These are phyloP conservation scores for Drosophila orena DNA, from an alignment of 1,140 invertebrate genomes.

Conservation along the genomic window DNA sequence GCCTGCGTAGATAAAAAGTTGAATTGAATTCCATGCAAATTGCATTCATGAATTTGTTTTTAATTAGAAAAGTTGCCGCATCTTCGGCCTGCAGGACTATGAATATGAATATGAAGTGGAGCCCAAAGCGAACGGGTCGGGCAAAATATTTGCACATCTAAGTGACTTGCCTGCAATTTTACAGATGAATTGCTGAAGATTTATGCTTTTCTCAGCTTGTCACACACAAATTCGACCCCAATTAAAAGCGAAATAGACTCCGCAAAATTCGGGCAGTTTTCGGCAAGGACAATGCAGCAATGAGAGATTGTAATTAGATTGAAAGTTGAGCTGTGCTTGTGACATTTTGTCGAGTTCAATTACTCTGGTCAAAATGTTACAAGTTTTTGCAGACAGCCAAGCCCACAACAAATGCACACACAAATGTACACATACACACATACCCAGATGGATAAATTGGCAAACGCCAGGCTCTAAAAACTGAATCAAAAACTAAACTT, in stretches of 20 bases:
- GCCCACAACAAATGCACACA: conserved; percentile 18
- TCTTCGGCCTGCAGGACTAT: conserved; percentile 26
- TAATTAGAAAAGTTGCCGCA: conserved; percentile 63
- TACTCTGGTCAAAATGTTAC: conserved; percentile 53
- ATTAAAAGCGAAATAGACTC: conserved; percentile 21
- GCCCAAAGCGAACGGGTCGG: neutral
- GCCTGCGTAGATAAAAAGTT: conserved; percentile 65
- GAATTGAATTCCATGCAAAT: conserved; percentile 80
- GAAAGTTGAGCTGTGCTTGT: conserved; percentile 43
- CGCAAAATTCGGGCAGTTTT: conserved; percentile 2
- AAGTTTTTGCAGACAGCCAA: conserved; percentile 35
- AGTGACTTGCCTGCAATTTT: conserved; percentile 14
- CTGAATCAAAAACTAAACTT: conserved; percentile 70
- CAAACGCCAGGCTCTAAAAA: conserved; percentile 39
- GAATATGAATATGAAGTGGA: conserved; percentile 33
- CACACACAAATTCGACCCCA: conserved; percentile 17
- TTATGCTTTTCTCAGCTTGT: conserved; percentile 23
- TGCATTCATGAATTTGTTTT: conserved; percentile 70
- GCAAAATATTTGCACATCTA: conserved; percentile 21
- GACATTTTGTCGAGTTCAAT: conserved; percentile 66
- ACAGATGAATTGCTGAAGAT: conserved; percentile 31
- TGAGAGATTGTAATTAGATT: conserved; percentile 58
- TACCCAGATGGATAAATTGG: conserved; percentile 36
- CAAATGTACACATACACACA: neutral
- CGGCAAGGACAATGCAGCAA: conserved; percentile 12